These are phyloP conservation scores for Scomber japonicus DNA, from an alignment of 2,113 vertebrate genomes.

Conservation along the genomic window DNA sequence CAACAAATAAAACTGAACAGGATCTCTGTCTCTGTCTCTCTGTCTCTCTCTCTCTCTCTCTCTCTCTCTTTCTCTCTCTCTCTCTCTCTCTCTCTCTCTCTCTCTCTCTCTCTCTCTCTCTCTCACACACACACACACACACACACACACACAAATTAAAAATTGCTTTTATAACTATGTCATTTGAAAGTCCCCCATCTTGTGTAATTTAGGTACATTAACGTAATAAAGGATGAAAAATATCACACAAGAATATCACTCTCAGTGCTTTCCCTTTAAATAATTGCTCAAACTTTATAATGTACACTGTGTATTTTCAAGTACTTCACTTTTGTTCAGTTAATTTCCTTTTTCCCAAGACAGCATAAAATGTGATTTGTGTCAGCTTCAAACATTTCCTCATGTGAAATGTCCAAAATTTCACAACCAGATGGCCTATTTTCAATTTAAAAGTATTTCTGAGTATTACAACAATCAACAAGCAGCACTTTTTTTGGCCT, in stretches of 20 bases:
- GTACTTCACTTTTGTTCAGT: too few species aligned
- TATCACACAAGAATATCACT: background rate
- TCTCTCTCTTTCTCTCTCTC: too few species aligned
- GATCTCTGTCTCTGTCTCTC: too few species aligned
- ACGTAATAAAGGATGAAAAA: conserved; percentile 1
- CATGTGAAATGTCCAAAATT: conserved; percentile 19
- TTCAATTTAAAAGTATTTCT: conserved; percentile 4
- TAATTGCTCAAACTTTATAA: too few species aligned
- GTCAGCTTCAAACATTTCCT: background rate
- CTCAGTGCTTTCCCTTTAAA: too few species aligned
- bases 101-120: too few species aligned
- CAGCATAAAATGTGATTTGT: too few species aligned
- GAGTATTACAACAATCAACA: background rate
- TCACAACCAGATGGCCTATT: conserved; percentile 6
- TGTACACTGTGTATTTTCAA: too few species aligned
- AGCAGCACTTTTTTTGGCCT: background rate
- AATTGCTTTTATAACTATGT: background rate
- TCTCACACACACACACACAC: too few species aligned
- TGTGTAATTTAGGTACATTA: conserved; percentile 20
- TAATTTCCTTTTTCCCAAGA: too few species aligned
- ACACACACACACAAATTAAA: background rate
- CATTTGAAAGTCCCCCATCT: conserved; percentile 25
- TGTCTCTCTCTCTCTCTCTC: too few species aligned
- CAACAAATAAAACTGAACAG: background rate
- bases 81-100: too few species aligned